Evolutionary conservation across 2,888 invertebrate genomes (phyloP).

Genomic region (Tubiluchus corallicola): DNA sequence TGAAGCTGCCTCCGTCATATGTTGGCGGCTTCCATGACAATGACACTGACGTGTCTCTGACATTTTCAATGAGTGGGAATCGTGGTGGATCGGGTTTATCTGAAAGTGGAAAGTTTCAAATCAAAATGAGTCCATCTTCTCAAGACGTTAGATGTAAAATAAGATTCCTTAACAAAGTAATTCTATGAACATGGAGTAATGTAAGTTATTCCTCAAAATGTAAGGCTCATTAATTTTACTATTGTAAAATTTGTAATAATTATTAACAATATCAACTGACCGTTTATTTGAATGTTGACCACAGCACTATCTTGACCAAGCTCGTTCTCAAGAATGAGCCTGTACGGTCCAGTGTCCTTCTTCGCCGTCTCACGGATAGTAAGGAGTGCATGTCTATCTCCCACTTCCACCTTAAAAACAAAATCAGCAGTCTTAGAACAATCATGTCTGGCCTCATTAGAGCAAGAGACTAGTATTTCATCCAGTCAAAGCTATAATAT

Average conservation of each 20-base stretch:
- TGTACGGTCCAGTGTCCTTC: conserved; percentile 84
- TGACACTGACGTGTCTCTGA: conserved; percentile 73
- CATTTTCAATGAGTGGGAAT: conserved; percentile 66
- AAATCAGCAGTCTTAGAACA: too few relatives aligned
- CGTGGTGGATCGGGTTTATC: conserved; percentile 95
- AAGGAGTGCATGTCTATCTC: conserved; percentile 77
- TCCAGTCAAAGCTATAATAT: too few relatives aligned
- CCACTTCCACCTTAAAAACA: not conserved
- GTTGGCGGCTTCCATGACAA: conserved; percentile 83
- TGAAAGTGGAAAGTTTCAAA: too few relatives aligned
- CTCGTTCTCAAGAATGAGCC: conserved; percentile 85
- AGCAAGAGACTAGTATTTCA: too few relatives aligned
- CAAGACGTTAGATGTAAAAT: too few relatives aligned
- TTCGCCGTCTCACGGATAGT: conserved; percentile 86
- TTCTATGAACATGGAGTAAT: too few relatives aligned
- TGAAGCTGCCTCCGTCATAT: conserved; percentile 92
- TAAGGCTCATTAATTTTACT: too few relatives aligned
- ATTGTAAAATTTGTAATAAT: conserved; percentile 6
- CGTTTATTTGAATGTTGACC: conserved; percentile 89
- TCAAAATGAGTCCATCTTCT: too few relatives aligned
- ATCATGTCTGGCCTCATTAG: too few relatives aligned
- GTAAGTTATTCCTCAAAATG: too few relatives aligned
- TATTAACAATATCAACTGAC: conserved; percentile 33
- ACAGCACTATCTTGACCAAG: conserved; percentile 83
- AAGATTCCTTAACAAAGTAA: too few relatives aligned